Conservation (phyloP, 1,140 invertebrate genomes). For the Danaus melanippus region DNA sequence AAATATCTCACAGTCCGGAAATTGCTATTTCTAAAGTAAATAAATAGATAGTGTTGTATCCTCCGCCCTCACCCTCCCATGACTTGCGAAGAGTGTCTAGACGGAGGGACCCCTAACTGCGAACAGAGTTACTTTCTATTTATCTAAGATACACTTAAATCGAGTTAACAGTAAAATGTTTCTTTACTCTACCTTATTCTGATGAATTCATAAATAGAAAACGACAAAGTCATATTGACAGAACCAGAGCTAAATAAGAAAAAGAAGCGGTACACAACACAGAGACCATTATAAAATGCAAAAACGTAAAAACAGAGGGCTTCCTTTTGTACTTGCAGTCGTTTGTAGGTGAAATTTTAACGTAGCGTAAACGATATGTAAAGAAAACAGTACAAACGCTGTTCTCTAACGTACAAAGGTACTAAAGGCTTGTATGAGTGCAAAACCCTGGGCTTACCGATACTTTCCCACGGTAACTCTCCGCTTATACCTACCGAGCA, state of each 20-base stretch:
- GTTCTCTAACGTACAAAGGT: too few species aligned
- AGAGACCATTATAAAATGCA: slow-evolving; percentile 2
- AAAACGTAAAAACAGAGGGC: slow-evolving; percentile 12
- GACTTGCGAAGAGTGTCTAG: slow-evolving; percentile 66
- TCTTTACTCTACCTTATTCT: slow-evolving; percentile 1
- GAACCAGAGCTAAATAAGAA: background rate
- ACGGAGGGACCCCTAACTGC: slow-evolving; percentile 55
- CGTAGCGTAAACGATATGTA: slow-evolving; percentile 21
- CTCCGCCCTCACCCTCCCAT: slow-evolving; percentile 57
- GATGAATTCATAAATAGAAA: too few species aligned
- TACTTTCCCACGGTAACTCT: slow-evolving; percentile 60
- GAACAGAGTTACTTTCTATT: slow-evolving; percentile 38
- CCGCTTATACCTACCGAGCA: slow-evolving; percentile 33
- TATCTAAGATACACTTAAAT: slow-evolving; percentile 37
- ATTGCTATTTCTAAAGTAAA: slow-evolving; percentile 56
- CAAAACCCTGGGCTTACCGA: slow-evolving; percentile 29
- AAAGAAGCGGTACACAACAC: background rate
- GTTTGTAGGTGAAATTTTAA: slow-evolving; percentile 4
- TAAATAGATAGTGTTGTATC: slow-evolving; percentile 59
- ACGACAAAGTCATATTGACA: too few species aligned
- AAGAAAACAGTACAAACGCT: slow-evolving; percentile 17
- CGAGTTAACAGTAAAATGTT: slow-evolving; percentile 22
- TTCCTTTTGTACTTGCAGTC: slow-evolving; percentile 11
- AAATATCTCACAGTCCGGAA: slow-evolving; percentile 44
- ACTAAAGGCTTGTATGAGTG: slow-evolving; percentile 11